Base-by-base conservation (phyloP, 2,888 invertebrate genomes). In the Noctua janthe region DNA sequence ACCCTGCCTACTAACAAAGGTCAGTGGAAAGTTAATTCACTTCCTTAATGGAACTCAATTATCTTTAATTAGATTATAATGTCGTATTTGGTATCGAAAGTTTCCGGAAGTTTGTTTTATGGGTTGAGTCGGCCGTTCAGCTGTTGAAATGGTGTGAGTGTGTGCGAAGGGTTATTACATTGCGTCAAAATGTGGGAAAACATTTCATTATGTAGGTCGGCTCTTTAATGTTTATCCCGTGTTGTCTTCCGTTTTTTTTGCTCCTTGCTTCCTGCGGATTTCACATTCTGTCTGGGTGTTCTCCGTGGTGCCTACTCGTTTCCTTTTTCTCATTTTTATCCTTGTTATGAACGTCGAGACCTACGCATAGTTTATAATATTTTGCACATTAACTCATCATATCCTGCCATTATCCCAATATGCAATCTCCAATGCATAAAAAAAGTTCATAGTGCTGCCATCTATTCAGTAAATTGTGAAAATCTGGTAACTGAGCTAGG, bases 1-100 rank as follows among this genome's bases (percentile, higher is more conserved):
- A 95, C 97, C 71, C 92, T 97, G 82, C 92, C 97, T 54, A 95
- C 97, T 56, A 94, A 91, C 90, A 97, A 96, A 96, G 96, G 96
- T 96, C 86, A 92, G 92, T 85, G 66, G 56, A 86, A 78, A 87
- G 70, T 85, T 81, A 67, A 87, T 76, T 87, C 72, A 76, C 62
- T 80, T 79, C 75, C 79, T 54, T 74, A 83, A 23, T 66, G 70
- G 71, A 80, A 71, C n/a, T 47, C 59, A 83, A 56, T 83, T 83
- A 73, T 29, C 51, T 85, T 72, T 85, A 83, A 85, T 66, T 81
- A 74, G 23, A 66, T 64, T 74, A 79, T 84, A 49, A 78, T 70
- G 54, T 80, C 47, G 49, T 69, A 80, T 62, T 81, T 51, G 62
- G 70, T 74, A 54, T 74, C 39, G 70, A 83, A 83, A 71, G 86